Base-by-base conservation (phyloP, 2,888 invertebrate species). In the Drosophila trichaetosa region DNA sequence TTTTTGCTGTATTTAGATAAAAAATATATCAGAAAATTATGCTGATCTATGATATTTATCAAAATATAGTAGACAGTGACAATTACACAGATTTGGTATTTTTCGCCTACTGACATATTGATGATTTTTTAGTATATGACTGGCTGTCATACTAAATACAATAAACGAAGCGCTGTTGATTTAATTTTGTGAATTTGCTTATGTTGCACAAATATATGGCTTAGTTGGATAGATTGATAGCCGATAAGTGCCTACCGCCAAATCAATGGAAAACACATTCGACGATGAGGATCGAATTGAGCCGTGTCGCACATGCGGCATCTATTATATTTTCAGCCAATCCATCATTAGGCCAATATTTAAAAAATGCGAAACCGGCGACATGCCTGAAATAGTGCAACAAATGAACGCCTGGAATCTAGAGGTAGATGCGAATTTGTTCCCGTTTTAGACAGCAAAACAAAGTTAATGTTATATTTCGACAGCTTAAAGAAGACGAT, bases 261-360 rank as follows among this genome's bases (percentile, higher is more conserved):
- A 34, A 61, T 36, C 13, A 84, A 84, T 89, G 89, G 83, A 84
- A n/a, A 64, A 27, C 29, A 40, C 52, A n/a, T 72, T 80, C 3
- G 73, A 59, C 13, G 79, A 67, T 1, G 80, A 76, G n/a, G 83
- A 86, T 21, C 75, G 57, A 6, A 83, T 91, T 31, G 91, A 90
- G 63, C 86, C 90, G 6, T 91, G 91, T 21, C 85, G 91, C 21
- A 79, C 91, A 0, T 91, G 91, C 42, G 91, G 92, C 18, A 82
- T 91, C 46, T 91, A 82, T 65, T 91, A 61, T 4, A 78, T 72
- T 31, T 60, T 52, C 31, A 54, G 62, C 54, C 38, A 38, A 21
- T 21, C 59, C 33, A 16, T 76, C 7, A 72, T 84, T 7, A 66
- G 67, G 46, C 89, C 89, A 21, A 69, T 84, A 61, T 84, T 84